phyloP scores from a whole-genome alignment of 2,797 vertebrate genomes.

The Acrossocheilus wenchowensis region DNA sequence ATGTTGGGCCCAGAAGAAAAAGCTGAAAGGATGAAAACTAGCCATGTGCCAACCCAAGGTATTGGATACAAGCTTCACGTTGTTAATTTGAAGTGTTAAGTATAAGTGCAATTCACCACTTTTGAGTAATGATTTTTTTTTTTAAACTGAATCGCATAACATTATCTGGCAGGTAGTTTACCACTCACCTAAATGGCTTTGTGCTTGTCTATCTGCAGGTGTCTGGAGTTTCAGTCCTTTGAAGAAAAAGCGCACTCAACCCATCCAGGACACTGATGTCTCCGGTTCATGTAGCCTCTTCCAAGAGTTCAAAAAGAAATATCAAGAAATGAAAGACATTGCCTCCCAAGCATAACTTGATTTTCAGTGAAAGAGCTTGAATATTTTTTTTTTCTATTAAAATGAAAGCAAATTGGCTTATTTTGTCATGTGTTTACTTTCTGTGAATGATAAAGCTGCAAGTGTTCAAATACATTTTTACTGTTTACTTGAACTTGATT shows the following conservation, averaged over 20 bases:
- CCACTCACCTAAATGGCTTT: neutral
- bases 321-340: slow-evolving; percentile 47
- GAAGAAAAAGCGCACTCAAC: slow-evolving; percentile 23
- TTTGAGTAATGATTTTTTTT: neutral
- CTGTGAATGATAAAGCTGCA: neutral
- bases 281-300: slow-evolving; percentile 56
- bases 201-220: slow-evolving; percentile 54
- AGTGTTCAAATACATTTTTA: neutral
- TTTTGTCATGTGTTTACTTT: neutral
- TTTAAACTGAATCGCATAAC: neutral
- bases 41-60: slow-evolving; percentile 30
- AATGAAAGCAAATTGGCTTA: neutral
- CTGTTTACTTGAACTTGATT: neutral
- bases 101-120: neutral
- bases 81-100: neutral
- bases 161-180: neutral
- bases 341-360: neutral
- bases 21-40: neutral
- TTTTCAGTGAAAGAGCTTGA: neutral
- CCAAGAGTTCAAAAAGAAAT: slow-evolving; percentile 69
- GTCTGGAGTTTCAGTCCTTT: slow-evolving; percentile 58
- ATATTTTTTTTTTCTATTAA: neutral
- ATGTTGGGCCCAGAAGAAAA: neutral
- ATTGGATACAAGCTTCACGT: neutral
- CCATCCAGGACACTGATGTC: neutral